phyloP scores from a whole-genome alignment of 2,797 vertebrate genomes.

The Sylvia borin region DNA sequence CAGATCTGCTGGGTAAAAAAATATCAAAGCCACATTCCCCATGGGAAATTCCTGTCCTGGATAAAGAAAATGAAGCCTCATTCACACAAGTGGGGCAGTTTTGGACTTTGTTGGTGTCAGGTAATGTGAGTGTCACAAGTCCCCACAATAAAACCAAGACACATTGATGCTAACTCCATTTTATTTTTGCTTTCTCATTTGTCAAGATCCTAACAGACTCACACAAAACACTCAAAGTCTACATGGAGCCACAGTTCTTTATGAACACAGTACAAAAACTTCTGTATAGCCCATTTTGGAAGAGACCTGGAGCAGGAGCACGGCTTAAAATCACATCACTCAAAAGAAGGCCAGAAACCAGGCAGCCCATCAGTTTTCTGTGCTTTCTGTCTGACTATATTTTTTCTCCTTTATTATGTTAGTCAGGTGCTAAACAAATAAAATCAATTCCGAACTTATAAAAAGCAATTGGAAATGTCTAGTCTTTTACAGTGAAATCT shows the following conservation, averaged over 20 bases:
- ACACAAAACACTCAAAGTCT: background rate
- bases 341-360: background rate
- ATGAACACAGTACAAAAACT: background rate
- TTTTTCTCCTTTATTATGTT: slow-evolving; percentile 37
- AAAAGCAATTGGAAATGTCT: slow-evolving; percentile 76
- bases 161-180: background rate
- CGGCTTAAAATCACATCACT: background rate
- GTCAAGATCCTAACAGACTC: background rate
- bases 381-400: background rate
- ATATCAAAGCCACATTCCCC: background rate
- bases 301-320: background rate
- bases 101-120: background rate
- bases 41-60: background rate
- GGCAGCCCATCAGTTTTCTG: background rate
- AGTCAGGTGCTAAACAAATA: slow-evolving; percentile 69
- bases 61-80: background rate
- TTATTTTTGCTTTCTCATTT: slow-evolving; percentile 26
- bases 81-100: background rate
- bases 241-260: background rate
- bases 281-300: background rate
- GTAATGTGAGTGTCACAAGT: background rate
- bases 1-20: background rate
- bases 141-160: background rate
- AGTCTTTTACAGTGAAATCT: slow-evolving; percentile 72
- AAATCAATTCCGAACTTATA: slow-evolving; percentile 73